A percentile compares a stretch with the other conserved stretches of the same genome.
Conservation (phyloP, 2,113 vertebrate genomes). For the Bagarius yarrelli region DNA sequence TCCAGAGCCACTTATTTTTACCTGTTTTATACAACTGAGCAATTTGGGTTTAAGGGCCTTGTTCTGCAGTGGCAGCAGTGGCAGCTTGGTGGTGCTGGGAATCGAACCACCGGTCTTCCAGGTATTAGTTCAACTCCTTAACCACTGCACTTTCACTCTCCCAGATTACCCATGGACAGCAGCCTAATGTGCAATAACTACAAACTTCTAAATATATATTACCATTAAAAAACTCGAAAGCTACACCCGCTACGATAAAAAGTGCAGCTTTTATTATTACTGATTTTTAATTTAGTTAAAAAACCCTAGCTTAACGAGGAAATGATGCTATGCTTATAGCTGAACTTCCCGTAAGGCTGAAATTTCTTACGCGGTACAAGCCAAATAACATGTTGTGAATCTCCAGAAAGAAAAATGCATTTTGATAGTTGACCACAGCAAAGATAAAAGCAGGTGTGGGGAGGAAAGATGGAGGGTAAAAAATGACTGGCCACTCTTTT, state of each 20-base stretch:
- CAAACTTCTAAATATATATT: neutral
- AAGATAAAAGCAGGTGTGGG: conserved; percentile 29
- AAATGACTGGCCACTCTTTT: conserved; percentile 33
- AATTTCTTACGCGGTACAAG: neutral
- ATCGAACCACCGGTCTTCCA: too few relatives aligned
- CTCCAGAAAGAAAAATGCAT: neutral
- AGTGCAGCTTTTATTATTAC: neutral
- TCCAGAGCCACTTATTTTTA: too few relatives aligned
- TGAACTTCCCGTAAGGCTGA: neutral
- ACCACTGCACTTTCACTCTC: neutral
- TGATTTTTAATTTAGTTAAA: neutral
- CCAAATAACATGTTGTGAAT: conserved; percentile 17
- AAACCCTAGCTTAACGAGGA: neutral
- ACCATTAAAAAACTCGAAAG: neutral
- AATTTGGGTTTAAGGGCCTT: too few relatives aligned
- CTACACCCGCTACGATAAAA: neutral
- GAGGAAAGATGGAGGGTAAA: conserved; percentile 26
- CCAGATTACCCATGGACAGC: neutral
- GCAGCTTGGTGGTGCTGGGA: too few relatives aligned
- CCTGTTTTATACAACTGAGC: too few relatives aligned
- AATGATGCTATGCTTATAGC: neutral
- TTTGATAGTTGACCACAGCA: conserved; percentile 11
- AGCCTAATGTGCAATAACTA: neutral
- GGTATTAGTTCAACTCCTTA: too few relatives aligned
- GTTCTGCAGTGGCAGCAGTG: too few relatives aligned